Conservation (phyloP, 2,888 invertebrate species). For the Habrosyne pyritoides region DNA sequence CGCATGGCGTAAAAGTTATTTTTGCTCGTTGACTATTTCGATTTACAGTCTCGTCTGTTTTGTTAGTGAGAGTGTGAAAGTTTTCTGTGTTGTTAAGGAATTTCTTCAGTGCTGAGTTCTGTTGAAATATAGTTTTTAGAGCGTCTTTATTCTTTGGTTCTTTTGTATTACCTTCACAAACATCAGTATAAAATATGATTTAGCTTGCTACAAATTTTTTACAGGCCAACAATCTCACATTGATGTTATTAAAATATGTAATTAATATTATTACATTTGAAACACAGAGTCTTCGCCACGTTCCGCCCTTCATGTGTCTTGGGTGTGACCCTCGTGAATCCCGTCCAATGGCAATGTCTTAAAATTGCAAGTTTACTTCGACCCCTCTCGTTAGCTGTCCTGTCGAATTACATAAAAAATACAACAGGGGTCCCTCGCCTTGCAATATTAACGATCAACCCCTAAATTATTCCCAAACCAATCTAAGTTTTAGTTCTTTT, state of each 20-base stretch:
- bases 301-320: constrained; percentile 49
- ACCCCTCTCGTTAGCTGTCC: constrained; percentile 42
- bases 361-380: constrained; percentile 62
- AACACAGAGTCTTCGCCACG: constrained; percentile 28
- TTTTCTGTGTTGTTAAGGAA: neutral
- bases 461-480: constrained; percentile 39
- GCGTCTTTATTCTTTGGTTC: no score
- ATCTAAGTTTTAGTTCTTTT: constrained; percentile 37
- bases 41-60: constrained; percentile 50
- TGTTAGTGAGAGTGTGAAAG: constrained; percentile 24
- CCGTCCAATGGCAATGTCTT: constrained; percentile 60
- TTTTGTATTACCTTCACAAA: no score
- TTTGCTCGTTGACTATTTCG: constrained; percentile 38
- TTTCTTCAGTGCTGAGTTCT: neutral
- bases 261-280: constrained; percentile 10
- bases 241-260: neutral
- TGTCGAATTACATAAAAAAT: constrained; percentile 62
- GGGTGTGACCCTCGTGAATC: constrained; percentile 60
- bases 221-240: no score
- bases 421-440: constrained; percentile 49
- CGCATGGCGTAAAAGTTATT: constrained; percentile 45
- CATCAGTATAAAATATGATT: no score
- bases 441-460: constrained; percentile 42
- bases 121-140: neutral
- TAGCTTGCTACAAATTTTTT: no score